Evolutionary conservation across 2,888 invertebrate species (phyloP), one percentile per base, ranked within the genome.

Genomic region (Caenorhabditis drosophilae): DNA sequence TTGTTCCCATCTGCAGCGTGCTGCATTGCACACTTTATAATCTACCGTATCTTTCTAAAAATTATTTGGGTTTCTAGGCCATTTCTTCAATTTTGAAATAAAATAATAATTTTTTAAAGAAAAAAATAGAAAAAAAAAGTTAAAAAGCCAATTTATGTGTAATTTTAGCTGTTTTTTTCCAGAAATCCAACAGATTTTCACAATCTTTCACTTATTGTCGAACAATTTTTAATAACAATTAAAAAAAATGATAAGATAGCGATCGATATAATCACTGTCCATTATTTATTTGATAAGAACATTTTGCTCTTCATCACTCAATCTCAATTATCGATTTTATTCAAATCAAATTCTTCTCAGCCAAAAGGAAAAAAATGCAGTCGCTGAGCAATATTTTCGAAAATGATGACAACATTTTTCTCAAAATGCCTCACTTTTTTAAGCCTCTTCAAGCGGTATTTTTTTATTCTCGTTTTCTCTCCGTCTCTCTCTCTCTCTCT

Each of bases 401-500:
- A 22, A 51, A 53, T 46, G 56, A 61, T 16, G 66, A 71, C 34
- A 74, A 70, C 49, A 41, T 73, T 23, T 76, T 76, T 42, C 70
- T 76, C 31, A 70, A 73, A 52, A 48, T 74, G 48, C 81, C 81
- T 3, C 81, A 81, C 52, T 64, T 78, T 26, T 81, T 81, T 73
- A 81, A 81, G 53, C 79, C 80, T 0, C 66, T 80, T 11, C 81
- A 81, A 58, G 67, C 78, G 55, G 81, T 81, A 57, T 20, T 40
- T 40, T 31, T 31, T 31, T 12, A 38, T 45, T 36, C 6, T 27
- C 3, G 23, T 20, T 35, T 23, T 49, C 12, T 31, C 12, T 31
- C 31, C 7, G 31, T n/a, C n/a, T n/a, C n/a, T n/a, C n/a, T n/a
- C n/a, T n/a, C n/a, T n/a, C n/a, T n/a, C n/a, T n/a, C n/a, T n/a